Conservation (phyloP, 2,888 invertebrate species). For the Cheilosia soror region DNA sequence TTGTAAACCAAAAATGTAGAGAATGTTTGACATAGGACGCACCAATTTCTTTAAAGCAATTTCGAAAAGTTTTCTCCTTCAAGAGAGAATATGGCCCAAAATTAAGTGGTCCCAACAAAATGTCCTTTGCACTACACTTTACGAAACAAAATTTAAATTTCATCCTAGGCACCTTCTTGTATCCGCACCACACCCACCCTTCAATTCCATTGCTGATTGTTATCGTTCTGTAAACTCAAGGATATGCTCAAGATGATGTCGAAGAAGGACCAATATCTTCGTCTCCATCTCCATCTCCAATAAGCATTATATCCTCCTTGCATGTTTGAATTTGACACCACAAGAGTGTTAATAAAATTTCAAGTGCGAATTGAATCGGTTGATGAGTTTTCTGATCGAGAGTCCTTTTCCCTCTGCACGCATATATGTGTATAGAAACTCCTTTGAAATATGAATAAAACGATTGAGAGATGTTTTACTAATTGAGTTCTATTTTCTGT, state of each 20-base stretch:
- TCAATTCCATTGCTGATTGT: slow-evolving; percentile 66
- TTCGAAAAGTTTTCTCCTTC: slow-evolving; percentile 45
- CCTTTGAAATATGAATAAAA: slow-evolving; percentile 72
- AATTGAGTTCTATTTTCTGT: slow-evolving; percentile 54
- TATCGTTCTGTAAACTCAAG: slow-evolving; percentile 65
- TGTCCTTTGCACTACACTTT: slow-evolving; percentile 22
- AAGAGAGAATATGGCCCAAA: slow-evolving; percentile 28
- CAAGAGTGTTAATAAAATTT: slow-evolving; percentile 73
- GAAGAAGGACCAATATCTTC: slow-evolving; percentile 42
- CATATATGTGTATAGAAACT: slow-evolving; percentile 2
- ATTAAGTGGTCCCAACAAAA: slow-evolving; percentile 37
- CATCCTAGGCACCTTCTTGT: neutral
- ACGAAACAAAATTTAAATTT: slow-evolving; percentile 38
- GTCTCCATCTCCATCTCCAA: too few species aligned
- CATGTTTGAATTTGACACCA: slow-evolving; percentile 73
- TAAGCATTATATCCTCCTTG: slow-evolving; percentile 51
- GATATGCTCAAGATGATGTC: slow-evolving; percentile 58
- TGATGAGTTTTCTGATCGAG: slow-evolving; percentile 68
- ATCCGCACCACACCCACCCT: neutral
- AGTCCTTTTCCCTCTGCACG: slow-evolving; percentile 19
- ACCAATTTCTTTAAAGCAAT: slow-evolving; percentile 48
- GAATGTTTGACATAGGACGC: slow-evolving; percentile 8
- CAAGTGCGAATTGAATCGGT: slow-evolving; percentile 68
- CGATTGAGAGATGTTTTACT: slow-evolving; percentile 51
- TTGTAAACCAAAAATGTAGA: slow-evolving; percentile 33